These are phyloP conservation scores for Hippocampus zosterae DNA, from an alignment of 2,113 vertebrate genomes.

Conservation along the genomic window DNA sequence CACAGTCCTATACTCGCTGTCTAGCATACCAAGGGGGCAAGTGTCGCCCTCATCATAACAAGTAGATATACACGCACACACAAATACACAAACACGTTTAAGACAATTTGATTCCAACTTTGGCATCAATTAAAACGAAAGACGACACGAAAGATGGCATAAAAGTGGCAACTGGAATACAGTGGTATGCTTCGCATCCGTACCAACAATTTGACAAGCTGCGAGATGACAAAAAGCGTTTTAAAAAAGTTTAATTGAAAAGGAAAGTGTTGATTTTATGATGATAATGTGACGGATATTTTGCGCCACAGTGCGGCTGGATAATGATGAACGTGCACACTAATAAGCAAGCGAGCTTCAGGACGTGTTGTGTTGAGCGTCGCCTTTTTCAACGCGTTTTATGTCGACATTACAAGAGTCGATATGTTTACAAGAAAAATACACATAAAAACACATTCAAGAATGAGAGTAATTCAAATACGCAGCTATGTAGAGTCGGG, in stretches of 20 bases:
- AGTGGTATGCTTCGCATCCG: not conserved
- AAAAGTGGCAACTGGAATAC: not conserved
- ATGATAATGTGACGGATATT: not conserved
- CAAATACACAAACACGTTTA: not conserved
- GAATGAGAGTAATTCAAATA: conserved; percentile 17
- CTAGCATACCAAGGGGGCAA: not conserved
- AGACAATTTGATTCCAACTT: not conserved
- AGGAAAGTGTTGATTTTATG: not conserved
- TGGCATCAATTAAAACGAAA: not conserved
- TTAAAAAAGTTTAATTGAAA: not conserved
- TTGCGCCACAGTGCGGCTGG: conserved; percentile 45
- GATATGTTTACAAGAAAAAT: not conserved
- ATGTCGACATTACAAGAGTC: not conserved
- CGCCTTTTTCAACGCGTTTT: not conserved
- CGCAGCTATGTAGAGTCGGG: not conserved
- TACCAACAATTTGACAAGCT: not conserved
- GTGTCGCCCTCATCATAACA: not conserved
- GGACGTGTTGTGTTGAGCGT: conserved; percentile 31
- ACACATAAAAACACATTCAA: not conserved
- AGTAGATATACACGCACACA: not conserved
- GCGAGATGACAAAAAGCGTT: not conserved
- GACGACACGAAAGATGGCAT: not conserved
- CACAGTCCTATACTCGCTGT: not conserved
- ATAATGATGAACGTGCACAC: conserved; percentile 47
- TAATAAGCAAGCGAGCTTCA: conserved; percentile 21